Conservation (phyloP, 37 sponge, comb jelly and placozoan genomes). For the Cliona cf. orientalis region DNA sequence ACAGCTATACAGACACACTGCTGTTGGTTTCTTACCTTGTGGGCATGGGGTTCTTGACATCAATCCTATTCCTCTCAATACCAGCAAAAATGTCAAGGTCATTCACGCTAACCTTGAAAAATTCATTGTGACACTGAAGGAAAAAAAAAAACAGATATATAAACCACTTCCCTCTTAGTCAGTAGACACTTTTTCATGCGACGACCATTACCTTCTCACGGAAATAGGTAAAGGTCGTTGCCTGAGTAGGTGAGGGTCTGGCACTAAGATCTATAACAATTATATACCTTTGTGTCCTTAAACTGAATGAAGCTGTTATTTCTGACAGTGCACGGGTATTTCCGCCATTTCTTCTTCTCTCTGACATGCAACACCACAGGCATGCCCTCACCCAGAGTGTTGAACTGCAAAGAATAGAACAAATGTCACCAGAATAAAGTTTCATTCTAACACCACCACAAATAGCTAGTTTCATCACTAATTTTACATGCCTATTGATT, state of each 20-base stretch:
- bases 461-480: background rate
- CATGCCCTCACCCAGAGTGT: slow-evolving; percentile 1
- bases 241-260: background rate
- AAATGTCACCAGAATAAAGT: background rate
- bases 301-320: slow-evolving; percentile 56
- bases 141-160: background rate
- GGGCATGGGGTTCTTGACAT: slow-evolving; percentile 73
- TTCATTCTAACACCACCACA: too few relatives aligned
- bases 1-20: background rate
- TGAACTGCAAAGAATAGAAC: background rate
- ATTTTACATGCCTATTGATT: too few relatives aligned
- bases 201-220: background rate
- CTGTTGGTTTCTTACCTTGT: slow-evolving; percentile 34
- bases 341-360: slow-evolving; percentile 85
- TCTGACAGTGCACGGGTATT: slow-evolving; percentile 65
- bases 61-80: slow-evolving; percentile 54
- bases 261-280: background rate
- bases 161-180: background rate
- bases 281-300: slow-evolving; percentile 73
- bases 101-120: slow-evolving; percentile 26
- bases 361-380: slow-evolving; percentile 49
- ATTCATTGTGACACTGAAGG: slow-evolving; percentile 51
- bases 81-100: slow-evolving; percentile 79
- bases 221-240: background rate
- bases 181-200: background rate